Percentiles rank a stretch among this genome's conserved stretches.
Evolutionary conservation across 2,113 vertebrate genomes (phyloP).

Genomic region (Atrichornis clamosus): DNA sequence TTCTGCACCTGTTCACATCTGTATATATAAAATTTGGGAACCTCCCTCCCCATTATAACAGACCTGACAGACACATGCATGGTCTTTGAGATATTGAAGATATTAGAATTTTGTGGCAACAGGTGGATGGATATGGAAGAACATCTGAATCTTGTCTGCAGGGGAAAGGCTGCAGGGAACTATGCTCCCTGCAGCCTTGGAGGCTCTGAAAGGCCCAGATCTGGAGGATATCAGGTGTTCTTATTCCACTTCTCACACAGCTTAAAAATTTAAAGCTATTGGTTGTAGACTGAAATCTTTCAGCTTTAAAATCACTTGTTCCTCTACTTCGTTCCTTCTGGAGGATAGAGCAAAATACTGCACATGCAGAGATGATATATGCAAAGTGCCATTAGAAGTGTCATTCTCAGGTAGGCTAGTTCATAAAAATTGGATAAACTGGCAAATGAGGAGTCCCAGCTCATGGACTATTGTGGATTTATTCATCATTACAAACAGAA

Average conservation of each 20-base stretch:
- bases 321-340: not conserved
- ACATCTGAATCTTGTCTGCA: not conserved
- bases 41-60: not conserved
- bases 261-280: not conserved
- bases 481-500: not conserved
- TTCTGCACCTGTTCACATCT: rapidly evolving
- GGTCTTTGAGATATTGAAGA: not conserved
- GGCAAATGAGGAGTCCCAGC: not conserved
- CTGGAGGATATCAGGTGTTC: not conserved
- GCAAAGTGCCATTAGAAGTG: not conserved
- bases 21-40: not conserved
- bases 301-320: not conserved
- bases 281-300: not conserved
- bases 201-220: not conserved
- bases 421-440: not conserved
- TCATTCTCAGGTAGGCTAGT: not conserved
- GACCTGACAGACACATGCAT: not conserved
- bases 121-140: not conserved
- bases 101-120: not conserved
- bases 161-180: not conserved
- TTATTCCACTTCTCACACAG: not conserved
- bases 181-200: not conserved
- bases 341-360: not conserved
- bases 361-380: not conserved
- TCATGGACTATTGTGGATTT: not conserved